Percentiles rank a stretch among this genome's conserved stretches.
Evolutionary conservation across 2,888 invertebrate genomes (phyloP).

Genomic region (Sialis fuliginosa): DNA sequence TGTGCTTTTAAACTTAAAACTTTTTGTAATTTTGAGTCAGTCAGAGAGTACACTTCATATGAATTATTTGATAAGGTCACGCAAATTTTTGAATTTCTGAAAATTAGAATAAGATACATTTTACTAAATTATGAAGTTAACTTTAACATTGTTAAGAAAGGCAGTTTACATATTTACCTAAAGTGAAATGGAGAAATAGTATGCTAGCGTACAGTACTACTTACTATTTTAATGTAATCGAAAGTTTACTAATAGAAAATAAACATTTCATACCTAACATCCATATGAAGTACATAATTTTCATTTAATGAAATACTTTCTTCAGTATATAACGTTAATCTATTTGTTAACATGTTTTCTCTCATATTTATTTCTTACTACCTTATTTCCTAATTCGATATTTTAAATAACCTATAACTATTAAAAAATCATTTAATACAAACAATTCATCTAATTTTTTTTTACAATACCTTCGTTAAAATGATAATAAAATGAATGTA

Average conservation of each 20-base stretch:
- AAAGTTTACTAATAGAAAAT: not conserved
- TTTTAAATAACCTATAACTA: too few species aligned
- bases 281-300: slow-evolving; percentile 40
- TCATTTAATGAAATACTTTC: slow-evolving; percentile 32
- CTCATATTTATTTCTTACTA: too few species aligned
- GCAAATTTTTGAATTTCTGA: slow-evolving; percentile 25
- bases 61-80: slow-evolving; percentile 29
- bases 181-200: too few species aligned
- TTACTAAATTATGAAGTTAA: not conserved
- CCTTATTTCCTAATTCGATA: too few species aligned
- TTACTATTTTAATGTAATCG: not conserved
- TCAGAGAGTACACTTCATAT: slow-evolving; percentile 30
- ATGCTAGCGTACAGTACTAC: too few species aligned
- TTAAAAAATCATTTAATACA: too few species aligned
- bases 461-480: too few species aligned
- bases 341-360: slow-evolving; percentile 13
- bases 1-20: slow-evolving; percentile 27
- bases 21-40: slow-evolving; percentile 21
- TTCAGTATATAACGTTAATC: slow-evolving; percentile 24
- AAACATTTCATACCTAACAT: slow-evolving; percentile 31
- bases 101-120: slow-evolving; percentile 13
- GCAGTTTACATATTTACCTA: too few species aligned
- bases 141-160: not conserved
- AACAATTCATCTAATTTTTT: too few species aligned
- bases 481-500: too few species aligned